Evolutionary conservation across 2,797 vertebrate species (phyloP).

Genomic region (Micrastur ruficollis): DNA sequence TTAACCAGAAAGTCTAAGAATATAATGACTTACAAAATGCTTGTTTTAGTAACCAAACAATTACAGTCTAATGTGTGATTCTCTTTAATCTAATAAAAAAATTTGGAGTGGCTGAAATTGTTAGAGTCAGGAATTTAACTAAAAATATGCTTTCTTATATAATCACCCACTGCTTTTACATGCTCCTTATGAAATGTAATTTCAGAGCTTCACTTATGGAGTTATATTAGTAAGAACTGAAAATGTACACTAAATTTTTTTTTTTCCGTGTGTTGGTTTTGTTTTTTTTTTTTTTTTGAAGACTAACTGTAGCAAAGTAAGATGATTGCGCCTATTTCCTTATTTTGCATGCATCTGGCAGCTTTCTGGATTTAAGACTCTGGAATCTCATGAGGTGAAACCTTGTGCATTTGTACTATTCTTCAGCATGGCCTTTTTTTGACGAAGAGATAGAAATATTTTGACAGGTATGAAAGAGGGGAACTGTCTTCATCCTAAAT

Average conservation of each 20-base stretch:
- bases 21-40: not conserved
- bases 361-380: not conserved
- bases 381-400: not conserved
- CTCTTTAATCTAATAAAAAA: not conserved
- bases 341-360: not conserved
- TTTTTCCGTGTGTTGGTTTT: not conserved
- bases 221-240: not conserved
- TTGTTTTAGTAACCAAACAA: not conserved
- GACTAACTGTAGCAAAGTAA: not conserved
- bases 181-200: not conserved
- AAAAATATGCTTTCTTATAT: not conserved
- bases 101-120: not conserved
- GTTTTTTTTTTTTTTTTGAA: too few species aligned
- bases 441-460: not conserved
- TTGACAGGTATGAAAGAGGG: not conserved
- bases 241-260: not conserved
- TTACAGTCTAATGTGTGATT: not conserved
- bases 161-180: not conserved
- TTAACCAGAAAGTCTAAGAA: conserved; percentile 1
- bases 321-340: not conserved
- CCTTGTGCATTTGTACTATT: not conserved
- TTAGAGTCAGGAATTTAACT: not conserved
- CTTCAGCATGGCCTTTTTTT: not conserved
- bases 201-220: not conserved
- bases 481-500: not conserved